Evolutionary conservation across 2,888 invertebrate species (phyloP).

Genomic region (Drosophila paranaensis): DNA sequence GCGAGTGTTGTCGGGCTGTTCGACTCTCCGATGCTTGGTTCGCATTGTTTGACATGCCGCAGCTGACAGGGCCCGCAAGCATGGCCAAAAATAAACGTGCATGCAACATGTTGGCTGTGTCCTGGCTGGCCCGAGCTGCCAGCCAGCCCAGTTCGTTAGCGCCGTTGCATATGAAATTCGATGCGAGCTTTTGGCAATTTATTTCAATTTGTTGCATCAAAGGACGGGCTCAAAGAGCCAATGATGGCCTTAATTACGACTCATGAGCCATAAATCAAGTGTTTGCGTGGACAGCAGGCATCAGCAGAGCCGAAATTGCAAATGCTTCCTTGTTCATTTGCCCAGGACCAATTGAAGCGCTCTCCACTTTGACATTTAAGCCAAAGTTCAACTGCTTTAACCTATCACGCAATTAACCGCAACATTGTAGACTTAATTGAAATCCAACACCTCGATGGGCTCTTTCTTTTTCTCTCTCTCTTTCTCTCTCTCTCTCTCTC

Average conservation of each 20-base stretch:
- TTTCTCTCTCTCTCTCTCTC: background rate
- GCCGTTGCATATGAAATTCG: conserved; percentile 48
- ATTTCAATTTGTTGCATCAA: conserved; percentile 62
- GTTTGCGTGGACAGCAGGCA: background rate
- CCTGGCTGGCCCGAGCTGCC: background rate
- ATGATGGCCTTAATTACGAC: conserved; percentile 47
- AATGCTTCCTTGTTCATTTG: conserved; percentile 22
- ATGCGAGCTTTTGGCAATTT: conserved; percentile 54
- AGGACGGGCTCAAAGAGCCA: conserved; percentile 35
- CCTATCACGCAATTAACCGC: conserved; percentile 53
- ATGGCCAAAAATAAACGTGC: conserved; percentile 23
- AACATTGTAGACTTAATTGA: conserved; percentile 47
- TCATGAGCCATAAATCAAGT: conserved; percentile 56
- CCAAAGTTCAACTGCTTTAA: conserved; percentile 6
- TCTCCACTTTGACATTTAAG: conserved; percentile 9
- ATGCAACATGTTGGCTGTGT: conserved; percentile 23
- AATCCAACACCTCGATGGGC: conserved; percentile 45
- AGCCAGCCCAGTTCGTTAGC: conserved; percentile 31
- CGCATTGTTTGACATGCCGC: conserved; percentile 24
- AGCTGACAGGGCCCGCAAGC: conserved; percentile 13
- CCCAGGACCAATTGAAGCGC: conserved; percentile 27
- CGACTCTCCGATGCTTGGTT: background rate
- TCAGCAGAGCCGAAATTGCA: conserved; percentile 1
- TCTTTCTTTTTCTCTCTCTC: background rate
- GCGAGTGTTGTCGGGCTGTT: background rate